Conservation (phyloP, 2,888 invertebrate species). For the Aporophyla nigra region DNA sequence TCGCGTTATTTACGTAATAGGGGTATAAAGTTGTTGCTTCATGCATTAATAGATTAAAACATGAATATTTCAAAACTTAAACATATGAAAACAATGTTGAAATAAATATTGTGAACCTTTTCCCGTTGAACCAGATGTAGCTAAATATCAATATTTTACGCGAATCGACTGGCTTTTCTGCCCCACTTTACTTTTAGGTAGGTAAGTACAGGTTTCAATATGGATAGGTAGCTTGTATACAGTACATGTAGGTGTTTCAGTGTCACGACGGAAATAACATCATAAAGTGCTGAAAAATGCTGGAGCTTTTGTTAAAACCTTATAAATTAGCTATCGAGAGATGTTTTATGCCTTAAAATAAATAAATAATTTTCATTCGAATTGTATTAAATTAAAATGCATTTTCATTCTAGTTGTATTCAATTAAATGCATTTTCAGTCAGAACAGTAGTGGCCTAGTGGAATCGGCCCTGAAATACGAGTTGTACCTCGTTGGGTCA, state of each 20-base stretch:
- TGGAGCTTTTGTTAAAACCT: neutral
- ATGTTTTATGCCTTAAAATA: no score
- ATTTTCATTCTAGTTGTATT: no score
- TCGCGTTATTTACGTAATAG: no score
- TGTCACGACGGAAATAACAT: neutral
- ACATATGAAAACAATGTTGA: neutral
- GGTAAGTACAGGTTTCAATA: neutral
- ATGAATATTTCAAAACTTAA: neutral
- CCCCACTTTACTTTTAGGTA: neutral
- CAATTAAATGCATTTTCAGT: no score
- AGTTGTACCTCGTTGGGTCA: no score
- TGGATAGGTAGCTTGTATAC: neutral
- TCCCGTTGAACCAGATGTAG: conserved; percentile 18
- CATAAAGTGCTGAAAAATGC: neutral
- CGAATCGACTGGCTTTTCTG: neutral
- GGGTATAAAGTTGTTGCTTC: no score
- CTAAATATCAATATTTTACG: conserved; percentile 33
- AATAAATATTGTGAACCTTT: neutral
- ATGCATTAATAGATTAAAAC: no score
- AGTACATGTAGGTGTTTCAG: neutral
- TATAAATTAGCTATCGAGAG: neutral
- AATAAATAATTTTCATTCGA: no score
- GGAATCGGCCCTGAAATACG: no score
- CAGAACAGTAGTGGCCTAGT: no score
- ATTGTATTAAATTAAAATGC: no score